These are phyloP conservation scores for Hyaena hyaena DNA, from an alignment of 2,113 vertebrate genomes.

Conservation along the genomic window DNA sequence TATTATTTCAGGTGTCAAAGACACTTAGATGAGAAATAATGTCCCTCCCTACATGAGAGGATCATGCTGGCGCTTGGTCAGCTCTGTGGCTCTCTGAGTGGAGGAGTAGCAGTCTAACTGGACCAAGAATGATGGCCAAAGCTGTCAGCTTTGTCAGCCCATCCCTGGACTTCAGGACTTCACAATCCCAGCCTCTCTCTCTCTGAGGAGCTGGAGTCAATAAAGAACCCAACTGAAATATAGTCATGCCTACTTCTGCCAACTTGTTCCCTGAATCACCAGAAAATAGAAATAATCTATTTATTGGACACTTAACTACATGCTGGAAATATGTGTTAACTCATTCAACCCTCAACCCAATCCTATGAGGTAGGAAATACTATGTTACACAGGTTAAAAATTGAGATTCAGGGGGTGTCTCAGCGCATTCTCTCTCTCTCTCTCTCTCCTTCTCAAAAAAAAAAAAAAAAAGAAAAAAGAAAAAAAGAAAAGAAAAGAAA, in stretches of 20 bases:
- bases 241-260: background rate
- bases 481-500: no score
- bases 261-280: background rate
- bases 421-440: no score
- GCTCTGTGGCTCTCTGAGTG: slow-evolving; percentile 5
- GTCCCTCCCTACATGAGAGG: background rate
- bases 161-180: background rate
- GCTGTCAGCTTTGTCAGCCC: background rate
- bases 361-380: background rate
- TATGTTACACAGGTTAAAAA: background rate
- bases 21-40: slow-evolving; percentile 1
- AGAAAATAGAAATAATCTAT: slow-evolving; percentile 22
- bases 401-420: background rate
- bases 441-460: no score
- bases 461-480: no score
- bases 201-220: background rate
- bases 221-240: background rate
- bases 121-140: background rate
- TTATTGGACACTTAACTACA: background rate
- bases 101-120: slow-evolving; percentile 62
- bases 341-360: background rate
- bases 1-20: background rate
- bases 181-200: background rate
- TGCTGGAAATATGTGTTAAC: background rate
- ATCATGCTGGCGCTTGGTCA: background rate